A percentile compares a stretch with the other conserved stretches of the same genome.
These are phyloP conservation scores for Aldrovandia affinis DNA, from an alignment of 2,797 vertebrate genomes.

Conservation along the genomic window DNA sequence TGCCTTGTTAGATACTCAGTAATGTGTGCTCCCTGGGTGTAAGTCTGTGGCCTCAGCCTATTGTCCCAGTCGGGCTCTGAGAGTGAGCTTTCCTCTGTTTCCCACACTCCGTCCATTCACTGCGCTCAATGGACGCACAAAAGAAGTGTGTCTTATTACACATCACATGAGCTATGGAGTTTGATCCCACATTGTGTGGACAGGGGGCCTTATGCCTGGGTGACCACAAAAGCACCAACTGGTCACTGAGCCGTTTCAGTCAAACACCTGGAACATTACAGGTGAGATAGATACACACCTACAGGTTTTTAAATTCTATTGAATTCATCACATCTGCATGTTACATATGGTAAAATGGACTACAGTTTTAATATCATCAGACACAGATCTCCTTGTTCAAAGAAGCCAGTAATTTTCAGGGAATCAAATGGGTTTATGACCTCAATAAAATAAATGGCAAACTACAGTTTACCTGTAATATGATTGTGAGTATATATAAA, in stretches of 20 bases:
- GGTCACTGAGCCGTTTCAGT: conserved; percentile 66
- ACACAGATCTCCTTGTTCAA: background rate
- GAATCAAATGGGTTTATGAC: background rate
- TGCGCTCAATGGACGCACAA: conserved; percentile 63
- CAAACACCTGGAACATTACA: background rate
- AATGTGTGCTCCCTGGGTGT: too few species aligned
- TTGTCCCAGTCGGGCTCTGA: conserved; percentile 64
- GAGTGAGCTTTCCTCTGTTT: conserved; percentile 77
- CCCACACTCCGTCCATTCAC: conserved; percentile 77
- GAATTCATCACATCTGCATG: background rate
- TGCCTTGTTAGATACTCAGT: background rate
- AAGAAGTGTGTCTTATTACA: conserved; percentile 73
- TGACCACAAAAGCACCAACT: conserved; percentile 57
- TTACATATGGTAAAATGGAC: background rate
- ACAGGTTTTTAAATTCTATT: background rate
- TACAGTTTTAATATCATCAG: background rate
- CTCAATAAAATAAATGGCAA: background rate
- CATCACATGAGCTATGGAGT: conserved; percentile 67
- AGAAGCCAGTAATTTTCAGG: background rate
- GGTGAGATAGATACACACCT: background rate
- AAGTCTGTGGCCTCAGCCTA: background rate
- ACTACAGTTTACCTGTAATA: too few species aligned
- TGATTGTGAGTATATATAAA: too few species aligned
- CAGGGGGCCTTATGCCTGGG: conserved; percentile 60
- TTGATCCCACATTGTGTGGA: conserved; percentile 48